Percentiles rank a stretch among this genome's conserved stretches.
Evolutionary conservation across 2,888 invertebrate genomes (phyloP).

Genomic region (Phalera bucephala): DNA sequence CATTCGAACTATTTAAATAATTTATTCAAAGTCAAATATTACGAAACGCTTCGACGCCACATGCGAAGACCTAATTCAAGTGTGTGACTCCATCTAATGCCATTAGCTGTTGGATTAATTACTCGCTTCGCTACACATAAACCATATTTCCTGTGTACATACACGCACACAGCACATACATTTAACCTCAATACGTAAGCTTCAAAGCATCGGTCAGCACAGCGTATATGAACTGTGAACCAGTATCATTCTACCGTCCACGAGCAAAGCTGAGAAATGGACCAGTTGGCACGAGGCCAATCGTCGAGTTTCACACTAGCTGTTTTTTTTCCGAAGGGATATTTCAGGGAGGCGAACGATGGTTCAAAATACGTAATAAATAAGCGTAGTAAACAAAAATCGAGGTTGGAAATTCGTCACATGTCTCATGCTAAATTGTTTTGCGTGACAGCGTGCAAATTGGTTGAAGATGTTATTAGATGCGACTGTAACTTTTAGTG

Average conservation of each 20-base stretch:
- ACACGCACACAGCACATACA: slow-evolving; percentile 44
- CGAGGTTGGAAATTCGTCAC: slow-evolving; percentile 65
- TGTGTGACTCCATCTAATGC: slow-evolving; percentile 46
- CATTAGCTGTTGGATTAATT: slow-evolving; percentile 67
- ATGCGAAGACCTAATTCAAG: slow-evolving; percentile 37
- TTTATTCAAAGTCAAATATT: slow-evolving; percentile 29
- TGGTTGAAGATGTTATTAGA: slow-evolving; percentile 53
- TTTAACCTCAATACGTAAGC: slow-evolving; percentile 70
- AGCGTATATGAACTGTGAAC: slow-evolving; percentile 74
- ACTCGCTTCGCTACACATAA: slow-evolving; percentile 64
- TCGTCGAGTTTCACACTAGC: slow-evolving; percentile 41
- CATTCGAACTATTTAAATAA: neutral
- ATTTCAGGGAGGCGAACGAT: slow-evolving; percentile 43
- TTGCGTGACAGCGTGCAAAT: slow-evolving; percentile 66
- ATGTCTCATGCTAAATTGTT: slow-evolving; percentile 63
- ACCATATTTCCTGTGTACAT: slow-evolving; percentile 62
- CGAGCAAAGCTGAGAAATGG: slow-evolving; percentile 63
- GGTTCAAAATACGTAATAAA: slow-evolving; percentile 49
- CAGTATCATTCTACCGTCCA: slow-evolving; percentile 64
- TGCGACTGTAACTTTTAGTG: slow-evolving; percentile 49
- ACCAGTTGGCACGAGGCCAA: slow-evolving; percentile 70
- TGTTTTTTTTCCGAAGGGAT: slow-evolving; percentile 52
- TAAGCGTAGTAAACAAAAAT: slow-evolving; percentile 55
- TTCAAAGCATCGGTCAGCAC: slow-evolving; percentile 69
- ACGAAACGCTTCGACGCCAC: slow-evolving; percentile 33